These are phyloP conservation scores for Ephialtes manifestator DNA, from an alignment of 2,888 invertebrate genomes.

Conservation along the genomic window DNA sequence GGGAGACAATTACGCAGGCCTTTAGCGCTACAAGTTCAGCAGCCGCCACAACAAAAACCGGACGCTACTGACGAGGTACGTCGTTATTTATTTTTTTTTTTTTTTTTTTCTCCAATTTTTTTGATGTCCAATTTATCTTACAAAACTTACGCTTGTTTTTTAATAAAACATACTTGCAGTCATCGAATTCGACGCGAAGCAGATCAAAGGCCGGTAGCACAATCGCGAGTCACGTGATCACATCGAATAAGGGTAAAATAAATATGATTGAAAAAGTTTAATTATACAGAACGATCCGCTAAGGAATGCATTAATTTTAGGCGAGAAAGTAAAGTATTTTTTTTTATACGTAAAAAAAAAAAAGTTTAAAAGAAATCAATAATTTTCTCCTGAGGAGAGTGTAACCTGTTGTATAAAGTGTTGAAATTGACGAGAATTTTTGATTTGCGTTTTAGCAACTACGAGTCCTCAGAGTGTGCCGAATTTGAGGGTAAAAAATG, in stretches of 20 bases:
- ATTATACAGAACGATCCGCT: too few relatives aligned
- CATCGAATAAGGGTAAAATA: constrained; percentile 75
- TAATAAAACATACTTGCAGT: constrained; percentile 10
- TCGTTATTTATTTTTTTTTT: not conserved
- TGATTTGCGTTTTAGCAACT: constrained; percentile 70
- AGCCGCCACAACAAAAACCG: constrained; percentile 67
- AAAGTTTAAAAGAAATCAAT: too few relatives aligned
- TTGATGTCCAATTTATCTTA: not conserved
- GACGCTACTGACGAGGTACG: constrained; percentile 81
- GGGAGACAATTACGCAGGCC: constrained; percentile 78
- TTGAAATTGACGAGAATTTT: not conserved
- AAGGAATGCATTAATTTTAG: too few relatives aligned
- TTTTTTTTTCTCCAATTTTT: not conserved
- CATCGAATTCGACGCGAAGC: constrained; percentile 39
- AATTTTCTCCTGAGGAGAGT: too few relatives aligned
- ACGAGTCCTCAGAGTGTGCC: constrained; percentile 78
- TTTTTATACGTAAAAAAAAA: too few relatives aligned
- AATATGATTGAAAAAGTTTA: too few relatives aligned
- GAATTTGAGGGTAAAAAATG: constrained; percentile 79
- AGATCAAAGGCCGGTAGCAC: constrained; percentile 70
- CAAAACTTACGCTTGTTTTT: not conserved
- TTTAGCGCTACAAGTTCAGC: constrained; percentile 77
- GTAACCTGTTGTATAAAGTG: not conserved
- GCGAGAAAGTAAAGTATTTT: not conserved
- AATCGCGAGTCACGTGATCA: constrained; percentile 75